Percentiles rank a stretch among this genome's conserved stretches.
Evolutionary conservation across 2,113 vertebrate genomes (phyloP).

Genomic region (Daubentonia madagascariensis): DNA sequence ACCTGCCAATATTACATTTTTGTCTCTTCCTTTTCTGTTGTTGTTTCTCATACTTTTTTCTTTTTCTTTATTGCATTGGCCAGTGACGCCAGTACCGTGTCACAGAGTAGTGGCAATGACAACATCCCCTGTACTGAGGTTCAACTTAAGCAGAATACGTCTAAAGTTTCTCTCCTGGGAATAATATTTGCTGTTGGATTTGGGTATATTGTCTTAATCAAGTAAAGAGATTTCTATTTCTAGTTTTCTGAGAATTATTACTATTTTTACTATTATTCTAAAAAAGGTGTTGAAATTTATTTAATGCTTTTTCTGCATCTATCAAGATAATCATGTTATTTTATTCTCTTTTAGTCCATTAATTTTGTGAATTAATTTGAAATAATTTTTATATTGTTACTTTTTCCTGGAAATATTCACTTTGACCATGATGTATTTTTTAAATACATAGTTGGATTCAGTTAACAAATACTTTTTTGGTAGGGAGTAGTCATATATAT

Average conservation of each 20-base stretch:
- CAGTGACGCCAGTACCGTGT: not conserved
- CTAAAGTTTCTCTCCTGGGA: not conserved
- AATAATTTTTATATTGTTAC: not conserved
- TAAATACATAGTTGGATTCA: not conserved
- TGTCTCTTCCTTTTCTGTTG: not conserved
- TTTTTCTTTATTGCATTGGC: not conserved
- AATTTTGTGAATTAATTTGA: slow-evolving; percentile 28
- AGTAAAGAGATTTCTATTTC: not conserved
- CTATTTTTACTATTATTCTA: not conserved
- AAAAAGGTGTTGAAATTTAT: not conserved
- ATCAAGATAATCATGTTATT: not conserved
- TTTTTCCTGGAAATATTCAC: slow-evolving; percentile 20
- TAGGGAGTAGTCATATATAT: not conserved
- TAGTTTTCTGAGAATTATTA: not conserved
- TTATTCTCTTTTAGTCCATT: not conserved
- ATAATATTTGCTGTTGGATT: not conserved
- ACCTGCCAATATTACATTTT: not conserved
- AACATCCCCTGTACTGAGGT: not conserved
- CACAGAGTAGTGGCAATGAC: not conserved
- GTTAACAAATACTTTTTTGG: not conserved
- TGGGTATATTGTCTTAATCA: not conserved
- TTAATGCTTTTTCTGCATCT: not conserved
- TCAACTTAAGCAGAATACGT: not conserved
- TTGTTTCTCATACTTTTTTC: not conserved
- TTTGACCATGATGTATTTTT: not conserved